Evolutionary conservation across 2,888 invertebrate species (phyloP), one percentile per base, ranked within the genome.

Genomic region (Xestoiulus laeticollis): DNA sequence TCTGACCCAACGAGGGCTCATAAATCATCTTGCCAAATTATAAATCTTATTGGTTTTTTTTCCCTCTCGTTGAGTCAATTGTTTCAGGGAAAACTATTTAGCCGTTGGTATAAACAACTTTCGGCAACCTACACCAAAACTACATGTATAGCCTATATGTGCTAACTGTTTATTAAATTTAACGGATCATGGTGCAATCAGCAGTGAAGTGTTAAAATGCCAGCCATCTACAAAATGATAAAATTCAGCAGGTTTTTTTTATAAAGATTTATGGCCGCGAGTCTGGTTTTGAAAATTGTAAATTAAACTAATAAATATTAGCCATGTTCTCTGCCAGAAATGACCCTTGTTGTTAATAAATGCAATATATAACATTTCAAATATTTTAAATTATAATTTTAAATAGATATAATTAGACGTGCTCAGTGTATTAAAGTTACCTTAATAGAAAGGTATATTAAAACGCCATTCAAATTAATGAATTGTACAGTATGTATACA

Each of bases 11-110:
- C 19, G 22, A 59, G 59, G 59, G 59, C 59, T 59, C 59, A 59
- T 59, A 59, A 59, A 59, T 59, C 59, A 59, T 59, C 16, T 19
- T 59, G 59, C 59, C 59, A 59, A 59, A 59, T 59, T 59, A 59
- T 3, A 59, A 59, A 59, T 59, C 59, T 19, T 22, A 59, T 59
- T 59, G 59, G n/a, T 59, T 59, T n/a, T n/a, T n/a, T n/a, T 59
- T 59, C n/a, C n/a, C 59, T 59, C 59, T n/a, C 59, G 19, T n/a
- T n/a, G 19, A 59, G 59, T 1, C 59, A n/a, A 19, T 59, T 59
- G 59, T 59, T 59, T 59, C 59, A 22, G 59, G 22, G 59, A 59
- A 59, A n/a, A 59, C 59, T 59, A 59, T 59, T 59, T 59, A 59
- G n/a, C 59, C 19, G n/a, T 22, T 22, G 19, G 4, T 59, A 8